Evolutionary conservation across 2,888 invertebrate genomes (phyloP).

Genomic region (Dynastes tityus): DNA sequence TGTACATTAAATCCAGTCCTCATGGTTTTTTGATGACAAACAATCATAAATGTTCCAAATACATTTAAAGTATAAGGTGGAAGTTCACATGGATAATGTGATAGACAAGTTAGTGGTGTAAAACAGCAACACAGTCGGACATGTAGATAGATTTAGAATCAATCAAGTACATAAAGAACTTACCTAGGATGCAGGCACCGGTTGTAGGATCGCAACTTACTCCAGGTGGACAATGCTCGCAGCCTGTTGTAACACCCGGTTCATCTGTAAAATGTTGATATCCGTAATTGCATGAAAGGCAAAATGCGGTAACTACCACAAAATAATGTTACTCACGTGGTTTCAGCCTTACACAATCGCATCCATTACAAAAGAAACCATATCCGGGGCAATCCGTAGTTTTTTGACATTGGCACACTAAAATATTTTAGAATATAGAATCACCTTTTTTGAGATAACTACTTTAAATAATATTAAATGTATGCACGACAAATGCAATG

Average conservation of each 20-base stretch:
- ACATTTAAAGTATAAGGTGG: conserved; percentile 24
- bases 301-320: no score
- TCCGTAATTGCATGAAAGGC: background rate
- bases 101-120: conserved; percentile 55
- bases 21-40: conserved; percentile 45
- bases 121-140: conserved; percentile 68
- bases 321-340: conserved; percentile 54
- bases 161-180: conserved; percentile 63
- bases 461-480: no score
- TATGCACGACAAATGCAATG: background rate
- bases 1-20: conserved; percentile 50
- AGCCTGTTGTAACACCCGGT: conserved; percentile 71
- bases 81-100: conserved; percentile 12
- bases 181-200: conserved; percentile 89
- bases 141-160: conserved; percentile 11
- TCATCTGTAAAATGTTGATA: conserved; percentile 43
- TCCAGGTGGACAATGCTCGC: conserved; percentile 86
- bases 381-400: conserved; percentile 77
- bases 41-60: conserved; percentile 11
- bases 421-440: conserved; percentile 59
- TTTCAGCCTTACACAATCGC: conserved; percentile 74
- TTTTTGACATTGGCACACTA: conserved; percentile 82
- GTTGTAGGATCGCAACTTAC: conserved; percentile 84
- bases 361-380: conserved; percentile 79
- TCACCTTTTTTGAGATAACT: no score